phyloP scores from a whole-genome alignment of 2,113 vertebrate genomes.

The Periophthalmus modestus region DNA sequence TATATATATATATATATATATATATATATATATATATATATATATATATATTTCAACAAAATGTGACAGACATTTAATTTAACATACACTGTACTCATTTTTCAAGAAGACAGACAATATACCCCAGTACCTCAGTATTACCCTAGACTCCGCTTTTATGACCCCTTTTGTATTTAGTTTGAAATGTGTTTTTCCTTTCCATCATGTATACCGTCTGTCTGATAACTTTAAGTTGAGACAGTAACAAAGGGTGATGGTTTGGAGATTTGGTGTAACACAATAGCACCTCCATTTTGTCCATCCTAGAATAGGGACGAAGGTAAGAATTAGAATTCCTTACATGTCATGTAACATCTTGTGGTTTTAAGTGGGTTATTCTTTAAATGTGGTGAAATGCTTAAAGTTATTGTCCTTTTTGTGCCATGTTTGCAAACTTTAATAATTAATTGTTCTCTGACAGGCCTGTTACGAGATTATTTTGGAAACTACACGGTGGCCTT shows the following conservation, averaged over 20 bases:
- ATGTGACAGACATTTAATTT: not conserved
- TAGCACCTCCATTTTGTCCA: too few species aligned
- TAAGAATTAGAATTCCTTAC: too few species aligned
- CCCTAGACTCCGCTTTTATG: not conserved
- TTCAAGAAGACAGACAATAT: not conserved
- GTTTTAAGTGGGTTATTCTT: not conserved
- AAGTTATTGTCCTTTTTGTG: not conserved
- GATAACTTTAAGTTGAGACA: not conserved
- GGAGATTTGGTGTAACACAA: not conserved
- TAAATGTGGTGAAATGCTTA: not conserved
- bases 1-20: too few species aligned
- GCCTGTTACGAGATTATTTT: constrained; percentile 86
- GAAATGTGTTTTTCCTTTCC: not conserved
- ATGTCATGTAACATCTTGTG: not conserved
- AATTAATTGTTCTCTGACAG: constrained; percentile 59
- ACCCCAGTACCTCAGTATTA: not conserved
- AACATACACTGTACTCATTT: not conserved
- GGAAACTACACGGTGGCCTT: constrained; percentile 89
- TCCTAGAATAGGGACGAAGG: too few species aligned
- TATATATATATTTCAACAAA: too few species aligned
- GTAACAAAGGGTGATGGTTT: not conserved
- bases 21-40: too few species aligned
- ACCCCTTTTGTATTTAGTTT: not conserved
- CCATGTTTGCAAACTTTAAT: not conserved
- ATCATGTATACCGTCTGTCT: not conserved